Conservation (phyloP, 2,113 vertebrate species). For the Suricata suricatta region DNA sequence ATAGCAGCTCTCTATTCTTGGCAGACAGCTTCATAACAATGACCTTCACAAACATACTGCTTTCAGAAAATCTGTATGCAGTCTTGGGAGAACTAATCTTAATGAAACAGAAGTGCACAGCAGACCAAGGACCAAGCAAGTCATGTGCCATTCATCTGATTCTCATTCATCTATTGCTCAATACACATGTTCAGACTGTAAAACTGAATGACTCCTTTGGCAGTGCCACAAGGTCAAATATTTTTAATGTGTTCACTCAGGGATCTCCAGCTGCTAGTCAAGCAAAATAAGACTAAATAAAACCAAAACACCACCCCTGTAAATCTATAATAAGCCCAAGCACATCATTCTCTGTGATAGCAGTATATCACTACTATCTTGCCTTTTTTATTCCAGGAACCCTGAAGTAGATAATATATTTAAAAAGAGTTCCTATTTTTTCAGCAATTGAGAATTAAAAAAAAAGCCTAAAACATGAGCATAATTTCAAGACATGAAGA, state of each 20-base stretch:
- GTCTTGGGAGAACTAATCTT: neutral
- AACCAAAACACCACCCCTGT: conserved; percentile 44
- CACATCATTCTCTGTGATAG: neutral
- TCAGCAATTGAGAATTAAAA: neutral
- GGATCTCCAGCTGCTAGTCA: conserved; percentile 51
- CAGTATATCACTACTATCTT: rapidly evolving
- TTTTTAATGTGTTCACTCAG: neutral
- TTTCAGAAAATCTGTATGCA: neutral
- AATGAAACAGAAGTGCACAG: neutral
- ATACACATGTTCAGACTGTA: conserved; percentile 60
- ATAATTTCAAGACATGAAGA: conserved; percentile 51
- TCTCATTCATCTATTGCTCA: conserved; percentile 56
- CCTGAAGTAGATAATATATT: neutral
- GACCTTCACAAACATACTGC: neutral
- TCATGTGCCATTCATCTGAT: conserved; percentile 31
- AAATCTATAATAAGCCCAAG: neutral
- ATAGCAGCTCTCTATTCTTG: conserved; percentile 38
- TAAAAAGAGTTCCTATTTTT: neutral
- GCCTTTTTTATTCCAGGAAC: neutral
- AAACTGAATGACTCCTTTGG: conserved; percentile 60
- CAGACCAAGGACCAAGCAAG: neutral
- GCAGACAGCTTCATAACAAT: neutral
- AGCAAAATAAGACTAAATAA: conserved; percentile 48
- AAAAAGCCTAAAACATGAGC: neutral
- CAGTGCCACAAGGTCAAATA: conserved; percentile 20